phyloP scores from a whole-genome alignment of 2,888 invertebrate genomes.

The Drosophila mimetica region DNA sequence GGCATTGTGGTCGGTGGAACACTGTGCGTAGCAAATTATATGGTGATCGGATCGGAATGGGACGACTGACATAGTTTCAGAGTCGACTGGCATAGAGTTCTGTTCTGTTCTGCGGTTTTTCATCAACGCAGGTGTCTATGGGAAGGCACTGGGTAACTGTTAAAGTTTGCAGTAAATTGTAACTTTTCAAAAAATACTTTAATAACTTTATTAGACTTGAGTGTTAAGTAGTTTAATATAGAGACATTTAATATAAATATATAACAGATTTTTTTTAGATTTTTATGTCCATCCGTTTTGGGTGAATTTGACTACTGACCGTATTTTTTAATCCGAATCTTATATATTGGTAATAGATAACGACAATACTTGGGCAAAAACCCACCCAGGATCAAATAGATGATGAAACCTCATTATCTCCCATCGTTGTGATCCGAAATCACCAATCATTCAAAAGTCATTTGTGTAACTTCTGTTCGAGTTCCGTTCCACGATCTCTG shows the following conservation, averaged over 20 bases:
- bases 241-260: too few species aligned
- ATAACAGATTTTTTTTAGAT: too few species aligned
- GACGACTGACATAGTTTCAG: conserved; percentile 30
- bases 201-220: background rate
- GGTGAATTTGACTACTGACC: too few species aligned
- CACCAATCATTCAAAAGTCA: conserved; percentile 3
- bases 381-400: background rate
- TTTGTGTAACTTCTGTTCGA: conserved; percentile 12
- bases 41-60: conserved; percentile 8
- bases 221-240: too few species aligned
- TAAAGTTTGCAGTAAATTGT: background rate
- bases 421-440: background rate
- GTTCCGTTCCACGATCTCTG: conserved; percentile 30
- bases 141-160: background rate
- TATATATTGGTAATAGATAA: too few species aligned
- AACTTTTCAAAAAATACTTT: too few species aligned
- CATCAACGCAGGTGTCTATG: conserved; percentile 18
- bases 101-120: conserved; percentile 24
- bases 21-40: conserved; percentile 45
- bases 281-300: too few species aligned
- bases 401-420: background rate
- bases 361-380: too few species aligned
- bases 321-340: too few species aligned
- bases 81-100: conserved; percentile 8
- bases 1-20: conserved; percentile 25